Evolutionary conservation across 2,888 invertebrate genomes (phyloP).

Genomic region (Chouioia cunea): DNA sequence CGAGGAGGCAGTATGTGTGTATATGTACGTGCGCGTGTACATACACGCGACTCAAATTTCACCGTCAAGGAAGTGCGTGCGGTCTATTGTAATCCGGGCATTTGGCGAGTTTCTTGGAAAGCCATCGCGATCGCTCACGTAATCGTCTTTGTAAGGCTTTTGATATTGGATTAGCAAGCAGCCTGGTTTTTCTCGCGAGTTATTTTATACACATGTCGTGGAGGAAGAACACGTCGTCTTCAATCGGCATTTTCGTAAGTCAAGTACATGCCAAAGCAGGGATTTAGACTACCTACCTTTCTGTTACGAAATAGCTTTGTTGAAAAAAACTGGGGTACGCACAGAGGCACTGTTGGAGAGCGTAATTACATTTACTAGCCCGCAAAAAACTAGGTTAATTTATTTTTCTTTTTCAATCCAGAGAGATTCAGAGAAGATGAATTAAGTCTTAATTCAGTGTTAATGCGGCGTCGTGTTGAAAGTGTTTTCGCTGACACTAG

Average conservation of each 20-base stretch:
- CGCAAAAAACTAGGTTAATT: slow-evolving; percentile 2
- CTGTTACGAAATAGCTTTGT: too few relatives aligned
- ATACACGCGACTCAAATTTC: slow-evolving; percentile 52
- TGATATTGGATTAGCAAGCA: slow-evolving; percentile 46
- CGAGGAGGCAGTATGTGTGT: background rate
- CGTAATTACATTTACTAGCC: too few relatives aligned
- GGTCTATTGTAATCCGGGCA: slow-evolving; percentile 35
- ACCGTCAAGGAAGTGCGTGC: slow-evolving; percentile 51
- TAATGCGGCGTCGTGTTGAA: slow-evolving; percentile 9
- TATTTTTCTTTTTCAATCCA: background rate
- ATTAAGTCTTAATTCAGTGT: slow-evolving; percentile 12
- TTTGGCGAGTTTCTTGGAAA: slow-evolving; percentile 44
- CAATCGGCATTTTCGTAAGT: too few relatives aligned
- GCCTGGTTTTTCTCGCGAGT: too few relatives aligned
- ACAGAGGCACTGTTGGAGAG: too few relatives aligned
- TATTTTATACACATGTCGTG: too few relatives aligned
- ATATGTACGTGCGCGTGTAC: slow-evolving; percentile 45
- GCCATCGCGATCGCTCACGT: slow-evolving; percentile 45
- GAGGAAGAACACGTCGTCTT: too few relatives aligned
- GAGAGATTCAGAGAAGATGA: background rate
- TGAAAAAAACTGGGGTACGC: too few relatives aligned
- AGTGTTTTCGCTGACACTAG: slow-evolving; percentile 5
- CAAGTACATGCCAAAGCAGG: too few relatives aligned
- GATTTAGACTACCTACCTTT: too few relatives aligned
- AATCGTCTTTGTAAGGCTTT: slow-evolving; percentile 47